phyloP scores from a whole-genome alignment of 2,113 vertebrate species.

The Gobio gobio region DNA sequence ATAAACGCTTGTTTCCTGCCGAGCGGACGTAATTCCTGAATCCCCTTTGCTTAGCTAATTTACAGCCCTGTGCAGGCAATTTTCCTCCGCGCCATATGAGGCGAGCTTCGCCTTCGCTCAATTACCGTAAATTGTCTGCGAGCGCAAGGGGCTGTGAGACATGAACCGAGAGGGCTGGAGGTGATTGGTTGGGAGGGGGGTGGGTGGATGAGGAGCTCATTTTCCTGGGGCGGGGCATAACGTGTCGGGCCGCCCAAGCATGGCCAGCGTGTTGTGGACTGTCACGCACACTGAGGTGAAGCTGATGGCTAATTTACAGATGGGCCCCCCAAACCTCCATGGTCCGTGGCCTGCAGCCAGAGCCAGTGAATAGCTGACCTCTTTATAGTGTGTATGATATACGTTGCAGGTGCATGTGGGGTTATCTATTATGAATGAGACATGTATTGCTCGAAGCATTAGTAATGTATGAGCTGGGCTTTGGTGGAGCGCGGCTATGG shows the following conservation, averaged over 20 bases:
- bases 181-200: constrained; percentile 19
- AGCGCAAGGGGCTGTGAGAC: constrained; percentile 53
- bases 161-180: constrained; percentile 42
- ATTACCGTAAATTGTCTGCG: constrained; percentile 64
- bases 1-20: constrained; percentile 60
- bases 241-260: background rate
- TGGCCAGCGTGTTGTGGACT: constrained; percentile 21
- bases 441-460: constrained; percentile 68
- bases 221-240: background rate
- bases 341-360: constrained; percentile 2
- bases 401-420: constrained; percentile 66
- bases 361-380: constrained; percentile 65
- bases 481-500: constrained; percentile 60
- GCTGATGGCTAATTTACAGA: constrained; percentile 56
- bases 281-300: constrained; percentile 37
- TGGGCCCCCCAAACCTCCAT: constrained; percentile 13
- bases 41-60: constrained; percentile 64
- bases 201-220: constrained; percentile 22
- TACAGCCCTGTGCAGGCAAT: constrained; percentile 60
- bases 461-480: constrained; percentile 73
- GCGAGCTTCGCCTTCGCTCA: constrained; percentile 58
- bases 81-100: constrained; percentile 59
- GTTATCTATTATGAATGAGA: constrained; percentile 78
- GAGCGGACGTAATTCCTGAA: constrained; percentile 56
- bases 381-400: constrained; percentile 71